phyloP scores from a whole-genome alignment of 2,113 vertebrate genomes.

The Phyllostomus discolor region DNA sequence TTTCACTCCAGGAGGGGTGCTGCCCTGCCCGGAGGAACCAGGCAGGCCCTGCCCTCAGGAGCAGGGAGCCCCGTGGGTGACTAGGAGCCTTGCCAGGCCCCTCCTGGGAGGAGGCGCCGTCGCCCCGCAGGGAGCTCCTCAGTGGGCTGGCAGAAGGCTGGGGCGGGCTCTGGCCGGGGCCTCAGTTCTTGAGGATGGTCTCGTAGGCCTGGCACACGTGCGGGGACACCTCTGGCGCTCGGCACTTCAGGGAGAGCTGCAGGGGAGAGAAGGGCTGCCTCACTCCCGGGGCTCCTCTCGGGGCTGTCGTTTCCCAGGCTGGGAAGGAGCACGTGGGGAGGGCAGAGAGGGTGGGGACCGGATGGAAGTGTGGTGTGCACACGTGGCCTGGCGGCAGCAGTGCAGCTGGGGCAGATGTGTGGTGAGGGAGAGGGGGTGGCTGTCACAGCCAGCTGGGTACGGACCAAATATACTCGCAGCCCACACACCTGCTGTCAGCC shows the following conservation, averaged over 20 bases:
- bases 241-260: constrained; percentile 94
- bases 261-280: background rate
- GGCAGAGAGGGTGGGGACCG: background rate
- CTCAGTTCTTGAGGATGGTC: constrained; percentile 94
- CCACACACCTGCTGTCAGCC: constrained; percentile 65
- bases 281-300: background rate
- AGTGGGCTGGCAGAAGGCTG: background rate
- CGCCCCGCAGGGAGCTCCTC: background rate
- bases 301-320: background rate
- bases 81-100: background rate
- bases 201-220: constrained; percentile 94
- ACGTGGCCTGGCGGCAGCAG: background rate
- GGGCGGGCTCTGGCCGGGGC: background rate
- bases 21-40: background rate
- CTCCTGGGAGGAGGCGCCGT: background rate
- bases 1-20: background rate
- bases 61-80: background rate
- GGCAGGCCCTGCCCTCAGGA: background rate
- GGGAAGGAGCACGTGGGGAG: background rate
- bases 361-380: background rate
- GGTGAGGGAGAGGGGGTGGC: constrained; percentile 17
- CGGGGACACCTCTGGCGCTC: constrained; percentile 92
- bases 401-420: constrained; percentile 20
- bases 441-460: background rate
- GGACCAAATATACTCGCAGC: constrained; percentile 49